Evolutionary conservation across 2,797 vertebrate genomes (phyloP).

Genomic region (Pipistrellus kuhlii): DNA sequence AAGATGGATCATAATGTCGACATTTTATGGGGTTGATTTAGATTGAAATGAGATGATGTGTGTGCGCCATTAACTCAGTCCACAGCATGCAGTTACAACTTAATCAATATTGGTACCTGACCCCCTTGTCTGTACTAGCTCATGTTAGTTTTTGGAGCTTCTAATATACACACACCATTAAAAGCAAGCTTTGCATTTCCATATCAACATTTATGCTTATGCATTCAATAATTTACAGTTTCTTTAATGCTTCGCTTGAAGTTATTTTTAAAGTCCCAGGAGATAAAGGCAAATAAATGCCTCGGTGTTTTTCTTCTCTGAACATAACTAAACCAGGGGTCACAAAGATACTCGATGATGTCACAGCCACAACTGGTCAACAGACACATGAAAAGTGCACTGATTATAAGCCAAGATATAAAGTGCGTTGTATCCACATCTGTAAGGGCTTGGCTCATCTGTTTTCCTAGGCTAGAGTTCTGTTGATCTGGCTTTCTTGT

Average conservation of each 20-base stretch:
- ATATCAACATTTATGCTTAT: background rate
- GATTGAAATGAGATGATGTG: background rate
- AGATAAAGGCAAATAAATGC: background rate
- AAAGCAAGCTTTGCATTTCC: conserved; percentile 35
- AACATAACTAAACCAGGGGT: background rate
- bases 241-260: conserved; percentile 21
- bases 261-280: conserved; percentile 42
- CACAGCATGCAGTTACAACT: background rate
- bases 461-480: conserved; percentile 47
- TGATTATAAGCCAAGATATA: conserved; percentile 5
- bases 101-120: background rate
- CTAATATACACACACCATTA: background rate
- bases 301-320: conserved; percentile 15
- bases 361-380: background rate
- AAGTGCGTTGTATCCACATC: background rate
- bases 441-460: conserved; percentile 26
- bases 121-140: background rate
- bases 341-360: background rate
- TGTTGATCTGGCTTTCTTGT: conserved; percentile 38
- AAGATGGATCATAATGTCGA: background rate
- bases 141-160: background rate
- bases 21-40: background rate
- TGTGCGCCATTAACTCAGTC: background rate
- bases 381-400: background rate
- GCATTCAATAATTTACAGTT: background rate